Evolutionary conservation across 2,797 vertebrate genomes (phyloP), one percentile per base, ranked within the genome.

Genomic region (Pangasius sanitwongsei): DNA sequence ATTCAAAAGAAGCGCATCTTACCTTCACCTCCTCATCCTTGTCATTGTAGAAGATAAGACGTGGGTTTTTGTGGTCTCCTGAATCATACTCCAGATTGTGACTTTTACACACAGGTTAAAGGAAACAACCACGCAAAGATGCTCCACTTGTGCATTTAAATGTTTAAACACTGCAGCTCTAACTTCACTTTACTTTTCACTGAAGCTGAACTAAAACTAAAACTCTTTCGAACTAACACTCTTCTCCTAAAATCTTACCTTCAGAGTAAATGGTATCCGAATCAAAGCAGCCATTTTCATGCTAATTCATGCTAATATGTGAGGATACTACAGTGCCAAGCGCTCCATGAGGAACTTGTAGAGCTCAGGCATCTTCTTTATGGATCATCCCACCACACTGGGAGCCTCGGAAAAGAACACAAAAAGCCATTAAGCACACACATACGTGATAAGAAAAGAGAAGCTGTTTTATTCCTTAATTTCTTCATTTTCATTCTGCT

Each of bases 351-450:
- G 94, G 87, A 97, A 97, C 61, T 93, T 93, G 89, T 96, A 92
- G 92, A 97, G 96, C 93, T 96, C 97, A 0, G 96, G 97, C 96
- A 97, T 95, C 89, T 97, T 97, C 95, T 97, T 97, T 92, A 97
- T 97, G 89, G 93, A 90, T 96, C 97, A 97, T 95, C 97, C 97
- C 6, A 97, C 96, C 90, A 97, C 95, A 90, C 97, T 96, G 91
- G 97, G 97, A 92, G 96, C 97, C 96, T 97, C 92, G n/a, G 75
- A 86, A 87, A 87, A 91, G 0, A 86, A 89, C 85, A 65, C 9
- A 72, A 16, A n/a, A 41, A 16, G 7, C 0, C 63, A 85, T 61
- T 41, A 83, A 44, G 81, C n/a, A 25, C 18, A 85, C 65, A 34
- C 2, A 67, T 59, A 25, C 1, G 55, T 16, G 31, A 25, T 59